Percentiles rank a stretch among this genome's conserved stretches.
Evolutionary conservation across 1,140 invertebrate species (phyloP).

Genomic region (Atta colombica): DNA sequence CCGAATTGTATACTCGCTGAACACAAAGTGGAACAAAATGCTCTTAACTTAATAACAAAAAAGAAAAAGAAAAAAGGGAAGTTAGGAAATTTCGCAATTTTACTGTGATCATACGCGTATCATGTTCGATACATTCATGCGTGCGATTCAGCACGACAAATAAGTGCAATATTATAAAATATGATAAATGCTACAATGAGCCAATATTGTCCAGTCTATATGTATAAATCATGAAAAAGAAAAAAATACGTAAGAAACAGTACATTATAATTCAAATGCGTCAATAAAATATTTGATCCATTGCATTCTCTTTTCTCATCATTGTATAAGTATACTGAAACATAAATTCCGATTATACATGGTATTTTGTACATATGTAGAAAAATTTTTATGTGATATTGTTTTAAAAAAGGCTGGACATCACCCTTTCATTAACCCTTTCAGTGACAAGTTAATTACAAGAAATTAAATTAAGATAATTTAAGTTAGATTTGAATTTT

Average conservation of each 20-base stretch:
- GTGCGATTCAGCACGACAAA: conserved; percentile 30
- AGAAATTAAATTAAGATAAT: background rate
- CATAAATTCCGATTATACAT: background rate
- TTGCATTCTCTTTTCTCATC: conserved; percentile 22
- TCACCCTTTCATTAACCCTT: background rate
- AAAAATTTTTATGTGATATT: background rate
- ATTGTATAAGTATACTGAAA: conserved; percentile 13
- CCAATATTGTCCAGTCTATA: conserved; percentile 42
- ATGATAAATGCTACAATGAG: conserved; percentile 18
- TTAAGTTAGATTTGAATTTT: background rate
- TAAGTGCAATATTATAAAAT: conserved; percentile 35
- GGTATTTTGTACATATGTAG: background rate
- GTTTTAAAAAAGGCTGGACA: conserved; percentile 40
- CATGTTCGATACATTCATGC: conserved; percentile 63
- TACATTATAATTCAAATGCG: conserved; percentile 23
- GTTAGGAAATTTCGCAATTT: conserved; percentile 64
- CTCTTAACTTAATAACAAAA: conserved; percentile 65
- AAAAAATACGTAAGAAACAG: background rate
- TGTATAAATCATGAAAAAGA: background rate
- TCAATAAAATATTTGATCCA: conserved; percentile 22
- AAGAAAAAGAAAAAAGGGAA: conserved; percentile 24
- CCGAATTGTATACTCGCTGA: conserved; percentile 67
- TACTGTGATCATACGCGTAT: conserved; percentile 75
- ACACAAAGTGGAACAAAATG: conserved; percentile 73
- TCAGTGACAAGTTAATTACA: background rate